Evolutionary conservation across 1,140 invertebrate species (phyloP).

Genomic region (Microplitis demolitor): DNA sequence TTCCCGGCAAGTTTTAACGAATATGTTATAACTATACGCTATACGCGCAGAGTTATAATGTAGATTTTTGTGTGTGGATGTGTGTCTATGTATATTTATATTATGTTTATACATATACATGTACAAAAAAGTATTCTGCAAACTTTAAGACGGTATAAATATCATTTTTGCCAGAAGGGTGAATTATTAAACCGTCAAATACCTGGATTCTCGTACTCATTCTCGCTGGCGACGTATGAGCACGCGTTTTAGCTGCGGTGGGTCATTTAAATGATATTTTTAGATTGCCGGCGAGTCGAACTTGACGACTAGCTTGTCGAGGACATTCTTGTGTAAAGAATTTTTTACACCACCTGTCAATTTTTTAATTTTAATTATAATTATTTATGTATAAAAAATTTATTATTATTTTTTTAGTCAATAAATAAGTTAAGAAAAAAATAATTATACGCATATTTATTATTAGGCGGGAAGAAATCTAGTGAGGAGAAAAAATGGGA

Average conservation of each 20-base stretch:
- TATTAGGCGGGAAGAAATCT: neutral
- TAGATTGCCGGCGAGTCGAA: conserved; percentile 49
- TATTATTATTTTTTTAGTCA: neutral
- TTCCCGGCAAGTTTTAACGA: conserved; percentile 11
- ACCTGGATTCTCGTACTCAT: conserved; percentile 2
- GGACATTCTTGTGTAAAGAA: neutral
- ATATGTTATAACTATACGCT: neutral
- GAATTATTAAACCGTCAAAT: conserved; percentile 13
- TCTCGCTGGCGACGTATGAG: neutral
- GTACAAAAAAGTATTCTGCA: neutral
- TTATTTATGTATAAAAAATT: conserved; percentile 2
- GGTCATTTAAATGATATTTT: conserved; percentile 52
- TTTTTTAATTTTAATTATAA: conserved; percentile 9
- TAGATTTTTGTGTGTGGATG: too few relatives aligned
- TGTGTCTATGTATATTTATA: too few relatives aligned
- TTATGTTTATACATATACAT: neutral
- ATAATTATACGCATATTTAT: neutral
- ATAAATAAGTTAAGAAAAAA: neutral
- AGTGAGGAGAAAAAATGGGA: conserved; percentile 47
- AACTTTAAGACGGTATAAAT: conserved; percentile 11
- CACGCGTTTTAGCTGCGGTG: conserved; percentile 32
- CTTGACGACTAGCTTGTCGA: conserved; percentile 28
- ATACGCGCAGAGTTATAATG: too few relatives aligned
- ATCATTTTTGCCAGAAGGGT: conserved; percentile 11
- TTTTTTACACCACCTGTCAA: conserved; percentile 31